Percentiles rank a stretch among this genome's conserved stretches.
phyloP scores from a whole-genome alignment of 2,113 vertebrate species.

The Oncorhynchus tshawytscha region DNA sequence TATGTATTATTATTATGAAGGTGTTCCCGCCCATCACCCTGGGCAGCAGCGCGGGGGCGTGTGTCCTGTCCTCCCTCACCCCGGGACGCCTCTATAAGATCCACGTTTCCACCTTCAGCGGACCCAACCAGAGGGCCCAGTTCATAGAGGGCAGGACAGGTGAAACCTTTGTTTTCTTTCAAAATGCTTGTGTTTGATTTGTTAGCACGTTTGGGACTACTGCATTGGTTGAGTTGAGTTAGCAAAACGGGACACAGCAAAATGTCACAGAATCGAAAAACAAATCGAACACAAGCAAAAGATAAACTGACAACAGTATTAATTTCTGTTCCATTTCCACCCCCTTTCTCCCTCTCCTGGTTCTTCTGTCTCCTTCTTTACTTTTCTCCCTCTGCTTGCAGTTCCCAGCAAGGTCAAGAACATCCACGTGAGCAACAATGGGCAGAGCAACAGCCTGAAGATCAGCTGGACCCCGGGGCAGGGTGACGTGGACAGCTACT shows the following conservation, averaged over 20 bases:
- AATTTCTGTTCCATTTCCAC: background rate
- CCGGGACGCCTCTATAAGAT: conserved; percentile 95
- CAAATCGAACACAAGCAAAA: no score
- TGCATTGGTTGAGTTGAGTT: no score
- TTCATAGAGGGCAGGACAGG: conserved; percentile 91
- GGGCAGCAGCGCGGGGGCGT: conserved; percentile 75
- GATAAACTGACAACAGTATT: no score
- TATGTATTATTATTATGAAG: conserved; percentile 35
- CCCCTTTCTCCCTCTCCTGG: background rate
- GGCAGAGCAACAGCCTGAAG: conserved; percentile 81
- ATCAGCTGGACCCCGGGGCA: conserved; percentile 88
- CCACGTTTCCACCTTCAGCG: conserved; percentile 90
- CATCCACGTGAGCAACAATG: conserved; percentile 82
- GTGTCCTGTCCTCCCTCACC: conserved; percentile 84
- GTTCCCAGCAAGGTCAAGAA: conserved; percentile 93
- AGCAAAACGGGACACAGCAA: no score
- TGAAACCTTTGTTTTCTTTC: conserved; percentile 46
- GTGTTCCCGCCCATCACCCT: conserved; percentile 90
- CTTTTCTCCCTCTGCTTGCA: conserved; percentile 41
- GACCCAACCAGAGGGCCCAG: conserved; percentile 83
- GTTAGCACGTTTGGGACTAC: no score
- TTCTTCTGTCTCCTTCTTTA: background rate
- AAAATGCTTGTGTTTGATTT: no score
- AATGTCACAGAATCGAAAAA: no score
- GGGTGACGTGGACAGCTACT: conserved; percentile 90